Percentiles rank a stretch among this genome's conserved stretches.
Conservation (phyloP, 2,888 invertebrate species). For the Pristionchus arcanus region DNA sequence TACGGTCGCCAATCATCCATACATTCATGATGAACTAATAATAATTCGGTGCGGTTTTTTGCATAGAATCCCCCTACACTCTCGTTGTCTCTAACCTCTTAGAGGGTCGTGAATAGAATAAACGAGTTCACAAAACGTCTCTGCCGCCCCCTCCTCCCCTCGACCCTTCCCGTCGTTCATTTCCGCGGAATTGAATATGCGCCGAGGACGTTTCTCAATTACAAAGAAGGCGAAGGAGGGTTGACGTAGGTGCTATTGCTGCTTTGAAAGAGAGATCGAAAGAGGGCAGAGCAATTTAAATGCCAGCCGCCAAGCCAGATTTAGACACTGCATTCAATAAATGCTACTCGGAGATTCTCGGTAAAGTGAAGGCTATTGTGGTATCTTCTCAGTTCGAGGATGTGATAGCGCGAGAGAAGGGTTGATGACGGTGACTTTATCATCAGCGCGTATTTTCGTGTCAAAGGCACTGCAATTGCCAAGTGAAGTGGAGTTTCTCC, state of each 20-base stretch:
- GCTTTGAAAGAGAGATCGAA: neutral
- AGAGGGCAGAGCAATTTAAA: neutral
- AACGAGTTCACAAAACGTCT: no score
- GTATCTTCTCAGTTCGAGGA: no score
- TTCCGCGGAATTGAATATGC: slow-evolving; percentile 4
- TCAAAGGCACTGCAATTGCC: no score
- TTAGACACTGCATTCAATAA: neutral
- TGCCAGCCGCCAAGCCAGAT: neutral
- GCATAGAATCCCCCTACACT: neutral
- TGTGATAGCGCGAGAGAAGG: no score
- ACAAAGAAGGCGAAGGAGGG: neutral
- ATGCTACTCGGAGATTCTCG: no score
- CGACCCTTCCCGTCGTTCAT: neutral
- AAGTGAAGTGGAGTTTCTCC: no score
- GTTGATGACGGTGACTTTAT: no score
- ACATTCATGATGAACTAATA: no score
- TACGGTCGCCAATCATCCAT: no score
- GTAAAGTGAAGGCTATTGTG: no score
- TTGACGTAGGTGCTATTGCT: slow-evolving; percentile 10
- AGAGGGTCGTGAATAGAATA: neutral
- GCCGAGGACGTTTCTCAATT: neutral
- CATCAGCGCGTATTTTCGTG: no score
- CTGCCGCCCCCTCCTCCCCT: neutral
- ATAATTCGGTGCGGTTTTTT: no score
- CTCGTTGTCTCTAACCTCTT: neutral